Conservation (phyloP, 2,888 invertebrate species). For the Eulithis testata region DNA sequence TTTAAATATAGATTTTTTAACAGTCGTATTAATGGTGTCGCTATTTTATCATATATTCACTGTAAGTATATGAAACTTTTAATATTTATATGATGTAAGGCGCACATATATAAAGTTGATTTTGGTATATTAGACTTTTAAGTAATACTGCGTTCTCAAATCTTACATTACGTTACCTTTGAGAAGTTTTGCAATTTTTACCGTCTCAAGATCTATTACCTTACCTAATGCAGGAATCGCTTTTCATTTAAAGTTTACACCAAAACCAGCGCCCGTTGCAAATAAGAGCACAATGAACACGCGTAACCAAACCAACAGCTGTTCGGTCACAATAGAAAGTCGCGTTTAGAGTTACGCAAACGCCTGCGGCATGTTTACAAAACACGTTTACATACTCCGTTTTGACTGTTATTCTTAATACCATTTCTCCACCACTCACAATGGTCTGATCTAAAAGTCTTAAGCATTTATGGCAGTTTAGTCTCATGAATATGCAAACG, state of each 20-base stretch:
- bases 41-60: neutral
- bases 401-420: slow-evolving; percentile 24
- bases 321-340: slow-evolving; percentile 76
- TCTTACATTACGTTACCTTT: too few species aligned
- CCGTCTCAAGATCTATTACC: too few species aligned
- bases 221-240: neutral
- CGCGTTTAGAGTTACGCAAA: slow-evolving; percentile 71
- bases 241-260: slow-evolving; percentile 48
- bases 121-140: too few species aligned
- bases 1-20: neutral
- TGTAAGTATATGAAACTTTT: too few species aligned
- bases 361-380: slow-evolving; percentile 62
- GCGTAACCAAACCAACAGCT: slow-evolving; percentile 73
- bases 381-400: slow-evolving; percentile 52
- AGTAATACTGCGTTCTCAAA: too few species aligned
- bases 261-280: slow-evolving; percentile 56
- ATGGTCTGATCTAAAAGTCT: slow-evolving; percentile 30
- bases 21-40: neutral
- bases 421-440: slow-evolving; percentile 29
- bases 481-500: slow-evolving; percentile 43
- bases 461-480: slow-evolving; percentile 36
- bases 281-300: slow-evolving; percentile 68
- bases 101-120: too few species aligned
- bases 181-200: too few species aligned
- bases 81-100: too few species aligned